Percentiles rank a stretch among this genome's conserved stretches.
Evolutionary conservation across 2,888 invertebrate species (phyloP).

Genomic region (Chaetogeoica ovagalla): DNA sequence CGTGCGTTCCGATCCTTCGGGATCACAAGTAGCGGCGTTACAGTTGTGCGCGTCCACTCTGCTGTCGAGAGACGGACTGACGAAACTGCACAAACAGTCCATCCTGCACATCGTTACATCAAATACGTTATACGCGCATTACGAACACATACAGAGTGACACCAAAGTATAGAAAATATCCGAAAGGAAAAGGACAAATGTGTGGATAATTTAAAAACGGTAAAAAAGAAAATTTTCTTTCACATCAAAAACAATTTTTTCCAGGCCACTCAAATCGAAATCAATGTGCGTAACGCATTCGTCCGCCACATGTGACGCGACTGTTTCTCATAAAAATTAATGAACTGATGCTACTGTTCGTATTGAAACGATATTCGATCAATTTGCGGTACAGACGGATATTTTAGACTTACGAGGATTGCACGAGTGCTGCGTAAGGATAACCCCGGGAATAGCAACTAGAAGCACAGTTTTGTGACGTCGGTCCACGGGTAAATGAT

Average conservation of each 20-base stretch:
- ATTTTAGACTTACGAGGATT: constrained; percentile 1
- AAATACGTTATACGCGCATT: not conserved
- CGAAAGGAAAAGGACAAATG: too few species aligned
- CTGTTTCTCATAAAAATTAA: too few species aligned
- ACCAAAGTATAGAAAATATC: too few species aligned
- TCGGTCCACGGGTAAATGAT: constrained; percentile 8
- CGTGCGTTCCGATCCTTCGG: not conserved
- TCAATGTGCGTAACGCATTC: too few species aligned
- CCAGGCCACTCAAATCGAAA: too few species aligned
- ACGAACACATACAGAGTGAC: too few species aligned
- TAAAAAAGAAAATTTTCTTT: too few species aligned
- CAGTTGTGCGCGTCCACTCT: constrained; percentile 26
- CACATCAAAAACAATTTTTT: too few species aligned
- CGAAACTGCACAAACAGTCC: constrained; percentile 53
- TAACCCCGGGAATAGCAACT: constrained; percentile 11
- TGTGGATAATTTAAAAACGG: too few species aligned
- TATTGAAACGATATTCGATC: not conserved
- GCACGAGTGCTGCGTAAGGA: constrained; percentile 23
- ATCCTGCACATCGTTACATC: constrained; percentile 16
- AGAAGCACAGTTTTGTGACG: constrained; percentile 1
- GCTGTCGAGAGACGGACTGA: constrained; percentile 28
- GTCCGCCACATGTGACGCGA: too few species aligned
- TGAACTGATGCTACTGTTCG: too few species aligned
- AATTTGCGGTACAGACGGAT: not conserved
- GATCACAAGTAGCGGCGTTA: not conserved